A percentile compares a stretch with the other conserved stretches of the same genome.
These are phyloP conservation scores for Mesochorus sp. DNA, from an alignment of 2,888 invertebrate species.

Conservation along the genomic window DNA sequence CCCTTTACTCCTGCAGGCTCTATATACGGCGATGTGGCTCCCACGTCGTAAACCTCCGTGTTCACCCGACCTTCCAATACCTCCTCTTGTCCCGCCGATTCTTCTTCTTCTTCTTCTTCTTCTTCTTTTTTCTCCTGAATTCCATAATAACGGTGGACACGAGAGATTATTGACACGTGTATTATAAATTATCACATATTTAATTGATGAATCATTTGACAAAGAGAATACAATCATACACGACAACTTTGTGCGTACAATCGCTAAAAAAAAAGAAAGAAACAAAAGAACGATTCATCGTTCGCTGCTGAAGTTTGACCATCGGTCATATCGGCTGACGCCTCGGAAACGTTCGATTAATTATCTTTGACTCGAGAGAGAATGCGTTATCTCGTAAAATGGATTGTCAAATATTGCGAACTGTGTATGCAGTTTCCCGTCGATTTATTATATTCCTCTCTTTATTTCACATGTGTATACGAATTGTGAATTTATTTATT, in stretches of 20 bases:
- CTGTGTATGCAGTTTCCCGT: slow-evolving; percentile 16
- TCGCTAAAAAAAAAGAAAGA: slow-evolving; percentile 36
- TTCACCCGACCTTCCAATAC: slow-evolving; percentile 7
- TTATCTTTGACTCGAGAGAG: slow-evolving; percentile 49
- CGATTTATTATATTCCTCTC: slow-evolving; percentile 36
- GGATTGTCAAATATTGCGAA: slow-evolving; percentile 47
- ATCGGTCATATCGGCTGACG: slow-evolving; percentile 68
- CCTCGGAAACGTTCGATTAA: slow-evolving; percentile 65
- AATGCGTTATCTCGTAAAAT: slow-evolving; percentile 29
- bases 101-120: slow-evolving; percentile 25
- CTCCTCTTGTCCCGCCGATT: slow-evolving; percentile 40
- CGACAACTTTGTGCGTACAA: slow-evolving; percentile 25
- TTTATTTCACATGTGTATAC: background rate
- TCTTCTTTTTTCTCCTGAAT: slow-evolving; percentile 10
- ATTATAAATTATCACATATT: background rate
- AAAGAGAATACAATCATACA: background rate
- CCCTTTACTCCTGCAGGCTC: slow-evolving; percentile 67
- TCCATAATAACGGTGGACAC: slow-evolving; percentile 26
- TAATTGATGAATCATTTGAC: background rate
- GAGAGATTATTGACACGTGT: slow-evolving; percentile 12
- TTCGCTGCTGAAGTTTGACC: slow-evolving; percentile 60
- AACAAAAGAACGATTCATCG: slow-evolving; percentile 66
- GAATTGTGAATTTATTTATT: background rate
- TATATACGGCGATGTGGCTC: slow-evolving; percentile 62
- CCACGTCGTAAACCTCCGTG: slow-evolving; percentile 33